Evolutionary conservation across 2,113 vertebrate species (phyloP), one percentile per base, ranked within the genome.

Genomic region (Prietella phreatophila): DNA sequence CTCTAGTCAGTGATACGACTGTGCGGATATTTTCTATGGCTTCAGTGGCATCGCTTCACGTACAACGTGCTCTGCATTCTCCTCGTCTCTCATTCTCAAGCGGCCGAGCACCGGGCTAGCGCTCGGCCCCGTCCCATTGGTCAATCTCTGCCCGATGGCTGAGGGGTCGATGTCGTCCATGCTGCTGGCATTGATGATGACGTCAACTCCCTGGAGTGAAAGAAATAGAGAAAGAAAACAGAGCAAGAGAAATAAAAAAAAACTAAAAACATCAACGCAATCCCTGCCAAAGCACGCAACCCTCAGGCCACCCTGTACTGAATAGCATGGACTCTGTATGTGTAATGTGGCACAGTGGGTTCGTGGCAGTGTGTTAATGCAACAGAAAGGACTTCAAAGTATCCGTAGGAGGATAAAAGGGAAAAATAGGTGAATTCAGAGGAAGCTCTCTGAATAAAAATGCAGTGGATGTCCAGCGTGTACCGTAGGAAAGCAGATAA

Each of bases 1-100:
- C 98, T 90, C 94, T 95, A 81, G 95, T 97, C 90, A 99, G 95
- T 71, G 97, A 97, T 60, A 92, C 98, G 83, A 99, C 97, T 1
- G 98, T 99, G 61, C 97, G 96, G 89, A 99, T 97, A 88, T 99
- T 99, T 91, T 96, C 97, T 75, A 99, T 97, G 84, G 97, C 97
- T 91, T 99, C 97, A 15, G 97, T 97, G 47, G 98, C 97, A 86
- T n/a, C n/a, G 55, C 9, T 55, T 85, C 91, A 93, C 92, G 94
- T 93, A 97, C 97, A 95, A 97, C 97, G 0, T 96, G 93, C 90
- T 96, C 96, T 0, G 93, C 0, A 0, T 95, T 95, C 87, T 96
- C 97, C 0, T 99, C 97, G 8, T 99, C 98, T 0, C 94, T 94
- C 91, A 96, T 95, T 81, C 94, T 96, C 91, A 99, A 96, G n/a